These are phyloP conservation scores for Hartigia nigra DNA, from an alignment of 2,888 invertebrate genomes.

Conservation along the genomic window DNA sequence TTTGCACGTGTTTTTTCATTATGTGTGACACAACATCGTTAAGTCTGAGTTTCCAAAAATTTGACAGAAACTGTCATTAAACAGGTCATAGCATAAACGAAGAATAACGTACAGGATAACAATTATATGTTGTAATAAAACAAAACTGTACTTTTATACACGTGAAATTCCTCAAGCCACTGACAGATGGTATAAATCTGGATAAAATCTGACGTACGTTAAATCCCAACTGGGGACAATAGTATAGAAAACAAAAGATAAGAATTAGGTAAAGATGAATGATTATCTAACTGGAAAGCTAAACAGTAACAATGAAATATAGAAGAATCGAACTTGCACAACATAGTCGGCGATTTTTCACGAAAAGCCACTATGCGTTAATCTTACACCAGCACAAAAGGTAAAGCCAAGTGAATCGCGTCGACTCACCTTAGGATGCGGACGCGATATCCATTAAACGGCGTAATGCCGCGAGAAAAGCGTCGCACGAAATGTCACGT, in stretches of 20 bases:
- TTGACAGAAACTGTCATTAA: not conserved
- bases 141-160: not conserved
- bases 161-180: not conserved
- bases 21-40: not conserved
- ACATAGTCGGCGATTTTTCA: not conserved
- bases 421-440: conserved; percentile 31
- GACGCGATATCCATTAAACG: conserved; percentile 19
- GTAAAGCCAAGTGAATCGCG: conserved; percentile 13
- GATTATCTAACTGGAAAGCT: not conserved
- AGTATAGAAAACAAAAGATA: not conserved
- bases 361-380: not conserved
- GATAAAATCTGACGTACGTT: not conserved
- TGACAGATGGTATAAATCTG: conserved; percentile 6
- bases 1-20: not conserved
- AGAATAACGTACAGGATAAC: not conserved
- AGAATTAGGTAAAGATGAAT: not conserved
- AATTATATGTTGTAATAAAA: not conserved
- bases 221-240: not conserved
- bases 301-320: not conserved
- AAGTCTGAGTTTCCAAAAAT: not conserved
- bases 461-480: conserved; percentile 11
- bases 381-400: conserved; percentile 1
- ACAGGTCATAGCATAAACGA: not conserved
- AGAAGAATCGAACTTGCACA: too few species aligned
- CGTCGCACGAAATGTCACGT: conserved; percentile 10